Evolutionary conservation across 2,888 invertebrate genomes (phyloP).

Genomic region (Ceriagrion tenellum): DNA sequence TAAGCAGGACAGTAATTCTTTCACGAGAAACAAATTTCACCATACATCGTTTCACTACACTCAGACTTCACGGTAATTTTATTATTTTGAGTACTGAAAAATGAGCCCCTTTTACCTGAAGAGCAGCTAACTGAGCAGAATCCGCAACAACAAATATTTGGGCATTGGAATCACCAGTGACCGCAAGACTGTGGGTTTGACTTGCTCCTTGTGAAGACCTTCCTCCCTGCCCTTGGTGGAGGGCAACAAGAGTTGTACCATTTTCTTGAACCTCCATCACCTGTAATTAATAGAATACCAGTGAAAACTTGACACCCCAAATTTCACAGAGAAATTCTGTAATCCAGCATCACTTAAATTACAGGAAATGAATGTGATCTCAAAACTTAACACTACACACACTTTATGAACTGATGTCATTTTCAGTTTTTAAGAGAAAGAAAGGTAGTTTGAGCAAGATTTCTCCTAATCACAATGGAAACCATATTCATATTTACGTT

Average conservation of each 20-base stretch:
- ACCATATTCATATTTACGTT: too few species aligned
- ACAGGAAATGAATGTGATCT: background rate
- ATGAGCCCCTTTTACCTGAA: slow-evolving; percentile 69
- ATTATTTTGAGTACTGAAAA: background rate
- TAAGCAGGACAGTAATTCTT: too few species aligned
- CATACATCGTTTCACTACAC: too few species aligned
- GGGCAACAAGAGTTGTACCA: slow-evolving; percentile 70
- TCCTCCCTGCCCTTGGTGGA: slow-evolving; percentile 56
- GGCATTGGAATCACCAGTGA: slow-evolving; percentile 66
- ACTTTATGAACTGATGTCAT: too few species aligned
- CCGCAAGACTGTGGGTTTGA: slow-evolving; percentile 68
- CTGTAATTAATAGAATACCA: background rate
- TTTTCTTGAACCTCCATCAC: slow-evolving; percentile 68
- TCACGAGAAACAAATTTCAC: too few species aligned
- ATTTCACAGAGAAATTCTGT: background rate
- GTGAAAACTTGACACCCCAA: background rate
- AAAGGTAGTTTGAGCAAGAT: too few species aligned
- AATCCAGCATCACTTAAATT: background rate
- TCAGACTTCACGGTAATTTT: too few species aligned
- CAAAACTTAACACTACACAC: background rate
- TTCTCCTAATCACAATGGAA: too few species aligned
- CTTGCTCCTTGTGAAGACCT: slow-evolving; percentile 41
- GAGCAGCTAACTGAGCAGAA: slow-evolving; percentile 71
- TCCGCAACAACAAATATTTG: slow-evolving; percentile 71
- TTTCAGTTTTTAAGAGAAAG: too few species aligned